Evolutionary conservation across 2,113 vertebrate genomes (phyloP).

Genomic region (Equus przewalskii): DNA sequence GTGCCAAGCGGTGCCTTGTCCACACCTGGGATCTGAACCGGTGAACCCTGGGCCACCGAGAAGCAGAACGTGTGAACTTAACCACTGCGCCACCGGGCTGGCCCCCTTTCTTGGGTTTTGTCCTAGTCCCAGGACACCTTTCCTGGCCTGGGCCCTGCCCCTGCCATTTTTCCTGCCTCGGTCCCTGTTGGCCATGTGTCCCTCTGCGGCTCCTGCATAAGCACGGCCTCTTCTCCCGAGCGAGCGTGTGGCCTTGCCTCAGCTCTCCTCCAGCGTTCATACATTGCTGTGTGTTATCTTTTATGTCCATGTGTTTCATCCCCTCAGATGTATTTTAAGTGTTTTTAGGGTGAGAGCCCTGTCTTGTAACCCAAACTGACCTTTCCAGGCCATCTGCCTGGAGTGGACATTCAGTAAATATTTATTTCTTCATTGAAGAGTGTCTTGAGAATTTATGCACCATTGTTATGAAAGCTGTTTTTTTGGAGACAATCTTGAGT

Average conservation of each 20-base stretch:
- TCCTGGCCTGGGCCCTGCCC: background rate
- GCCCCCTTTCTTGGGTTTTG: background rate
- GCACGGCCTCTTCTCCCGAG: background rate
- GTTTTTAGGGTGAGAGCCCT: background rate
- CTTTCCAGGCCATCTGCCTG: background rate
- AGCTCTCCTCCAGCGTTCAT: background rate
- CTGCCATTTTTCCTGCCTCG: background rate
- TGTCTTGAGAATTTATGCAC: background rate
- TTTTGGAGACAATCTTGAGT: background rate
- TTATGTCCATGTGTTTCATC: background rate
- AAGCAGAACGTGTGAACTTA: too few relatives aligned
- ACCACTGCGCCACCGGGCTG: too few relatives aligned
- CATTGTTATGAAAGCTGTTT: background rate
- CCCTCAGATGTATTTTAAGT: background rate
- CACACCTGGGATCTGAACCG: too few relatives aligned
- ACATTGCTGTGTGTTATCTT: background rate
- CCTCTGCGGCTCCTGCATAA: background rate
- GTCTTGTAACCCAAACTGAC: background rate
- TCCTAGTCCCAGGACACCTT: background rate
- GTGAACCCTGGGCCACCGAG: too few relatives aligned
- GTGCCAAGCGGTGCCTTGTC: too few relatives aligned
- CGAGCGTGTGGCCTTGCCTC: background rate
- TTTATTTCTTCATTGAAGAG: constrained; percentile 35
- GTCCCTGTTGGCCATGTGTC: too few relatives aligned
- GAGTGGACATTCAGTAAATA: background rate